Conservation (phyloP, 1,140 invertebrate species). For the Penaeus japonicus region DNA sequence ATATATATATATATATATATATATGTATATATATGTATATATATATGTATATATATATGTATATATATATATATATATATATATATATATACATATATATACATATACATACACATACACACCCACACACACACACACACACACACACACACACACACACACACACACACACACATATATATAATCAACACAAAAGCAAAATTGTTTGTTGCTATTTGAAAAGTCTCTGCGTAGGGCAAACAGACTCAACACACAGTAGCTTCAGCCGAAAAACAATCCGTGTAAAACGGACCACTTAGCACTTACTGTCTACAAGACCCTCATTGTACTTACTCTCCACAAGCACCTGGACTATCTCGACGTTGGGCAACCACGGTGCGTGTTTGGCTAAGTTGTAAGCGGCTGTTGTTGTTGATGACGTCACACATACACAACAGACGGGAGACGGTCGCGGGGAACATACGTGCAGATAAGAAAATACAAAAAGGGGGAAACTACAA, state of each 20-base stretch:
- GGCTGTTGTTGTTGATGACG: background rate
- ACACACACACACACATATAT: background rate
- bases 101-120: background rate
- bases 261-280: background rate
- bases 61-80: background rate
- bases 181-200: background rate
- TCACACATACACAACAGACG: background rate
- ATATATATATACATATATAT: slow-evolving; percentile 1
- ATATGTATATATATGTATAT: background rate
- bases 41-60: background rate
- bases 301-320: too few species aligned
- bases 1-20: background rate
- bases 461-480: background rate
- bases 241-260: too few species aligned
- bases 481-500: background rate
- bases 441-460: background rate
- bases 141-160: background rate
- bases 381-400: slow-evolving; percentile 12
- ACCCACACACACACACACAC: background rate
- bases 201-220: background rate
- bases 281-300: background rate
- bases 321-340: slow-evolving; percentile 16
- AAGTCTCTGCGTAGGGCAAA: background rate
- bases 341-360: slow-evolving; percentile 22
- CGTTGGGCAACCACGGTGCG: slow-evolving; percentile 26